Evolutionary conservation across 2,113 vertebrate genomes (phyloP).

Genomic region (Circaetus gallicus): DNA sequence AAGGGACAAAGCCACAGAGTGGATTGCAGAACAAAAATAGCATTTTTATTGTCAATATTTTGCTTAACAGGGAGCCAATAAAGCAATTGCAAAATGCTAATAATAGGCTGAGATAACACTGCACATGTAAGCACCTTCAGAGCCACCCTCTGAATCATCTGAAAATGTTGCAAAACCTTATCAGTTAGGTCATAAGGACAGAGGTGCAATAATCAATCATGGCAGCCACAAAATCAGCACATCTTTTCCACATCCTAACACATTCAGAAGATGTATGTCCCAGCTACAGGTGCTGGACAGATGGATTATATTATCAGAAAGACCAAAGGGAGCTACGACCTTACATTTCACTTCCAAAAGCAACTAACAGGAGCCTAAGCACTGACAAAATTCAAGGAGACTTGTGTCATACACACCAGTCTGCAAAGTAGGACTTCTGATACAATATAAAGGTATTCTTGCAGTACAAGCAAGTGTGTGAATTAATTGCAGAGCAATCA

Average conservation of each 20-base stretch:
- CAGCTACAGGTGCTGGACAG: not conserved
- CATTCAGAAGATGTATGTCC: not conserved
- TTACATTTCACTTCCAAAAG: not conserved
- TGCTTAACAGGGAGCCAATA: slow-evolving; percentile 72
- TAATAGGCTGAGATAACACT: slow-evolving; percentile 25
- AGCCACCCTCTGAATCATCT: not conserved
- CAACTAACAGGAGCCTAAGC: not conserved
- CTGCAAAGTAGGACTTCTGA: not conserved
- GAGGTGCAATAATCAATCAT: not conserved
- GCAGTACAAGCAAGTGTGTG: not conserved
- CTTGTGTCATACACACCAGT: accelerated
- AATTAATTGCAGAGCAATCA: not conserved
- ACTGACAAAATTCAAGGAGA: not conserved
- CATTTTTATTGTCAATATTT: slow-evolving; percentile 72
- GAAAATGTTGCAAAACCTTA: not conserved
- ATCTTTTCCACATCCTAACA: not conserved
- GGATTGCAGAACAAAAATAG: slow-evolving; percentile 62
- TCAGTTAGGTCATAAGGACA: slow-evolving; percentile 5
- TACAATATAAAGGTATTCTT: not conserved
- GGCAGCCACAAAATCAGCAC: not conserved
- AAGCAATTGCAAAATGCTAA: slow-evolving; percentile 49
- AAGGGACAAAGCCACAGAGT: slow-evolving; percentile 29
- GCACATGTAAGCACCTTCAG: not conserved
- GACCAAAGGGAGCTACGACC: not conserved
- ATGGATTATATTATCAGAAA: slow-evolving; percentile 12